Evolutionary conservation across 1,140 invertebrate species (phyloP).

Genomic region (Cyclina sinensis): DNA sequence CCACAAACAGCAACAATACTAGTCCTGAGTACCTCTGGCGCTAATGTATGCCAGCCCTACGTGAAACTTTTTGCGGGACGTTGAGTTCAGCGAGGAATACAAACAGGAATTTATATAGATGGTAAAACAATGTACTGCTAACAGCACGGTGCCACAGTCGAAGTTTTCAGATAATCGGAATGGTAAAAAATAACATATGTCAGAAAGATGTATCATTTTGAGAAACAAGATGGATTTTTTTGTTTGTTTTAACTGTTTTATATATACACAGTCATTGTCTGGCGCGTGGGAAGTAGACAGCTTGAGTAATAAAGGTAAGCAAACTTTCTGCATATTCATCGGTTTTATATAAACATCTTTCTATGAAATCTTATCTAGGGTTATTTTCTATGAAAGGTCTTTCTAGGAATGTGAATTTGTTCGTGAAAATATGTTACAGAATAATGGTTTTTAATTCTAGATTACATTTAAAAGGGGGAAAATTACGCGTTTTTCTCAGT

Average conservation of each 20-base stretch:
- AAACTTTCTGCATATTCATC: background rate
- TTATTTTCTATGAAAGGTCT: background rate
- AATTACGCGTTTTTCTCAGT: too few species aligned
- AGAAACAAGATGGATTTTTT: background rate
- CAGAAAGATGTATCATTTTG: slow-evolving; percentile 33
- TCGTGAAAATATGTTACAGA: background rate
- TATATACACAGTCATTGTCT: background rate
- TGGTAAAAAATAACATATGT: slow-evolving; percentile 24
- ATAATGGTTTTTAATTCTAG: too few species aligned
- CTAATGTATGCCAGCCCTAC: too few species aligned
- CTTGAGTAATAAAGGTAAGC: slow-evolving; percentile 17
- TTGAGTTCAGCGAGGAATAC: background rate
- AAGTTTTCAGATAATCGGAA: background rate
- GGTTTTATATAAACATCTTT: slow-evolving; percentile 6
- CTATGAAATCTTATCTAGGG: background rate
- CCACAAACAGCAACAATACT: too few species aligned
- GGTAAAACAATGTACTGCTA: background rate
- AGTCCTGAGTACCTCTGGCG: too few species aligned
- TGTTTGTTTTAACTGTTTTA: slow-evolving; percentile 26
- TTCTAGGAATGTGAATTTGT: background rate
- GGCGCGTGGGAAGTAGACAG: background rate
- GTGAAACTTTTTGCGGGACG: background rate
- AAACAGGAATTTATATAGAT: background rate
- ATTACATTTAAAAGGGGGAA: too few species aligned
- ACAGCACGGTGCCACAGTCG: background rate